Base-by-base conservation (phyloP, 1,140 invertebrate genomes). In the Proctacanthus coquilletti region DNA sequence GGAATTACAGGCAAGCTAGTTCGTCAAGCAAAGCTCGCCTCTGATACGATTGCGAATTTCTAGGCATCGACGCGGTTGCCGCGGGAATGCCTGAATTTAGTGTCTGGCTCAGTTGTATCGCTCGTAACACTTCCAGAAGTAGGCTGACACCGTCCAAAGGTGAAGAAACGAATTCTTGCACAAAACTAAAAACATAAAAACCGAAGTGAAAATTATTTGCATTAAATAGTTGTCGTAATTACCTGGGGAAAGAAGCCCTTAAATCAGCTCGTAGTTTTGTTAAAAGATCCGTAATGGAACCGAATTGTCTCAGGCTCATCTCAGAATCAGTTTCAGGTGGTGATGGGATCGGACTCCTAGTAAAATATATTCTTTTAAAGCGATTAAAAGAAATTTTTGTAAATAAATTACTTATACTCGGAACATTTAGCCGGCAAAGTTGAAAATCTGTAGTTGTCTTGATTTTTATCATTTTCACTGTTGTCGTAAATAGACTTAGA, bases 281-380 rank as follows among this genome's bases (percentile, higher is more conserved):
- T n/a, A 93, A 66, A 2, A 94, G 68, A 59, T 92, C 85, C 21
- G 82, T 84, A 35, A 88, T 75, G 18, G 80, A 80, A 20, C 77
- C 74, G 55, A 91, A 88, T 58, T 89, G 84, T 34, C 80, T 69
- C 21, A 89, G 63, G 13, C 78, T 82, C 84, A 91, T 88, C 55
- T 89, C 84, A 33, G 72, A 75, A 25, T 73, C 72, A 48, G 62
- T 56, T 21, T 56, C 66, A 45, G 53, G 67, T 54, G 56, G 66
- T 56, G 52, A 66, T 52, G 51, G 63, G 54, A 69, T 68, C 17
- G 65, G 65, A 45, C 62, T 66, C 42, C 66, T 58, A 30, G 10
- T 5, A 36, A 17, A 17, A 37, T 23, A n/a, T n/a, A n/a, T n/a
- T n/a, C n/a, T n/a, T n/a, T n/a, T n/a, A n/a, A n/a, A n/a, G n/a